A percentile compares a stretch with the other conserved stretches of the same genome.
Conservation (phyloP, 2,888 invertebrate species). For the Tetragonisca angustula region DNA sequence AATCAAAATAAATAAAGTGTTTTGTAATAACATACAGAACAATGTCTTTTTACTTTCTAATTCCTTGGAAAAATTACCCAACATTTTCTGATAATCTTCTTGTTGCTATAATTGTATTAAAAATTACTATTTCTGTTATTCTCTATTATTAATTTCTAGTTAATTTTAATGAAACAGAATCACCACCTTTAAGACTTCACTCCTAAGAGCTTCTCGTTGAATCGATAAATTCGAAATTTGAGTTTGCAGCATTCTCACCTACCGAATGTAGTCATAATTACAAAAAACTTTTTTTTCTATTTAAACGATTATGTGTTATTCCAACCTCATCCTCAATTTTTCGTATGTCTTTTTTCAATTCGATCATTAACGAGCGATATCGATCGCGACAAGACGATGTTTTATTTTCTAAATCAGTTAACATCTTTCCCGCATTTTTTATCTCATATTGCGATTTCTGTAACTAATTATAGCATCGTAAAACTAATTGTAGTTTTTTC, state of each 20-base stretch:
- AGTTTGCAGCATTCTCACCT: conserved; percentile 68
- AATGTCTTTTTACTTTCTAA: conserved; percentile 53
- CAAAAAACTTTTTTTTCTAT: background rate
- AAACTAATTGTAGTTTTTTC: background rate
- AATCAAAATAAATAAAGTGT: background rate
- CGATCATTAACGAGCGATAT: conserved; percentile 69
- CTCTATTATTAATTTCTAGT: background rate
- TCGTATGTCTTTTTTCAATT: conserved; percentile 73
- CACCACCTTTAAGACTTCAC: conserved; percentile 68
- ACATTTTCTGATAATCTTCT: conserved; percentile 65
- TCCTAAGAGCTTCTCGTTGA: conserved; percentile 67
- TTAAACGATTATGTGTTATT: background rate
- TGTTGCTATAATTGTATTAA: conserved; percentile 62
- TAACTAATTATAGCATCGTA: conserved; percentile 38
- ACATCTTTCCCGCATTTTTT: conserved; percentile 62
- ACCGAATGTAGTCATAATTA: background rate
- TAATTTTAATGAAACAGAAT: background rate
- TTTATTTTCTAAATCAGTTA: conserved; percentile 65
- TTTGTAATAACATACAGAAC: conserved; percentile 38
- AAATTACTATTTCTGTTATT: background rate
- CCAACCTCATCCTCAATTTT: conserved; percentile 75
- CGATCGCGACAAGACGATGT: conserved; percentile 61
- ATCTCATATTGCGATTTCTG: conserved; percentile 63
- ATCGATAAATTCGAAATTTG: conserved; percentile 66
- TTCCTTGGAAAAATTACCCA: conserved; percentile 61